A percentile compares a stretch with the other conserved stretches of the same genome.
Conservation (phyloP, 2,797 vertebrate genomes). For the Melanotaenia trifasciata region DNA sequence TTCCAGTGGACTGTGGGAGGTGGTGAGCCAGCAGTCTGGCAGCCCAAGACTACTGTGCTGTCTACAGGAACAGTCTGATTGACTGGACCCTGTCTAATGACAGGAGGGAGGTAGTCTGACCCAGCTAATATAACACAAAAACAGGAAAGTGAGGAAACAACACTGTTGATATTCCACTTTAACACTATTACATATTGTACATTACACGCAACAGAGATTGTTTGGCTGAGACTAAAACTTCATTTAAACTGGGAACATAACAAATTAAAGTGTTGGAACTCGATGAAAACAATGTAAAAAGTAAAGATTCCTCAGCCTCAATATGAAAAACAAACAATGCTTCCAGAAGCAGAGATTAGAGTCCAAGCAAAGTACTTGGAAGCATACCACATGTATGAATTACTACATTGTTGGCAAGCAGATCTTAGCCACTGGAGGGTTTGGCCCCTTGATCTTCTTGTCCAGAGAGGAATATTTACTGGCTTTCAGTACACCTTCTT, state of each 20-base stretch:
- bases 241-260: neutral
- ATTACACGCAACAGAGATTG: neutral
- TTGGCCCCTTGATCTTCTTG: neutral
- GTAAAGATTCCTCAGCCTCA: neutral
- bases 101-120: slow-evolving; percentile 92
- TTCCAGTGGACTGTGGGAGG: slow-evolving; percentile 91
- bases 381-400: neutral
- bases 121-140: slow-evolving; percentile 77
- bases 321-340: slow-evolving; percentile 1
- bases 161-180: neutral
- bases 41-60: slow-evolving; percentile 88
- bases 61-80: slow-evolving; percentile 95
- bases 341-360: neutral
- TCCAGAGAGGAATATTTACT: neutral
- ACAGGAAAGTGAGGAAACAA: neutral
- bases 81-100: slow-evolving; percentile 92
- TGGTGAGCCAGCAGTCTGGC: slow-evolving; percentile 86
- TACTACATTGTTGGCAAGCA: neutral
- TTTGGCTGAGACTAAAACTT: neutral
- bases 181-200: neutral
- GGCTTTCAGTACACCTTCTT: neutral
- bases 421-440: neutral
- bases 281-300: neutral
- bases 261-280: neutral
- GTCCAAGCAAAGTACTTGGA: neutral